Base-by-base conservation (phyloP, 1,140 invertebrate genomes). In the Drosophila erecta region DNA sequence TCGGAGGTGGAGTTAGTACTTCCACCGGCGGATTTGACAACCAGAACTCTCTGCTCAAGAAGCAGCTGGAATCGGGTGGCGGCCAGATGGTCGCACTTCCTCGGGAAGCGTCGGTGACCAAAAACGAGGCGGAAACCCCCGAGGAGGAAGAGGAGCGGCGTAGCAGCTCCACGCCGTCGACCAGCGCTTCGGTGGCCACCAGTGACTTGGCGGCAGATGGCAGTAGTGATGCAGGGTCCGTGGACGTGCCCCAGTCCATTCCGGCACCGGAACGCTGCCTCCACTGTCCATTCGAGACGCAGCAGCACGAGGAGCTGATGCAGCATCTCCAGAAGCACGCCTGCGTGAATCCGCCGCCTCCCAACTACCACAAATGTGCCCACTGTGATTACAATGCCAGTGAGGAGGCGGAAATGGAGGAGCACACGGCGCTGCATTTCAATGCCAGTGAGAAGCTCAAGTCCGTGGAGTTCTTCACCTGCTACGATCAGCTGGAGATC, bases 331-430 rank as follows among this genome's bases (percentile, higher is more conserved):
- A 95, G 56, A 96, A 96, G 81, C 96, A 97, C 74, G 93, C 94
- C 81, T 95, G 94, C 7, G 91, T 96, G 47, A 95, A 96, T 62
- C 95, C 95, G 0, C 94, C 95, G 1, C 43, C 57, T 1, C 94
- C 94, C 17, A 95, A 95, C 22, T 93, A 94, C 17, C 95, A 95
- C 81, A 95, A 95, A 67, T 98, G 97, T 85, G 94, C 94, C n/a
- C 94, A 95, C 69, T 98, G 97, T 92, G 95, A 96, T 85, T 98
- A 97, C 91, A 95, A 95, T 30, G 96, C 96, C 0, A 24, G 14
- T 5, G 73, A 73, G 1, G 79, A 87, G 20, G 15, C 73, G 0
- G 58, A 83, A 12, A 64, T 92, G 20, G 90, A 89, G 17, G 86
- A 91, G 47, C 92, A 92, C 57, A 91, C 76, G 3, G 56, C 74